Evolutionary conservation across 2,797 vertebrate genomes (phyloP).

Genomic region (Hemitrygon akajei): DNA sequence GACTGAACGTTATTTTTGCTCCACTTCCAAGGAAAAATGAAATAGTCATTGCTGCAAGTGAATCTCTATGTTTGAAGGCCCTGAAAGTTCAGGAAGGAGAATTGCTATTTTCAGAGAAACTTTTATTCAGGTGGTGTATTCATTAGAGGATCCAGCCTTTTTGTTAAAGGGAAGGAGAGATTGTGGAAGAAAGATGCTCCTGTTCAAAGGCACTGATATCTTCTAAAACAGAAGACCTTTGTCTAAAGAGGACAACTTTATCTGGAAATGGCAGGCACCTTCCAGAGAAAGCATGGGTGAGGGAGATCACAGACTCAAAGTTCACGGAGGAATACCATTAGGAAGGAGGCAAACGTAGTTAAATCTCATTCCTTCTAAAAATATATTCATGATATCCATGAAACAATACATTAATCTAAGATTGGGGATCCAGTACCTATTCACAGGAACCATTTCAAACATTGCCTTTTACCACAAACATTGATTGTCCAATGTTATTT

Average conservation of each 20-base stretch:
- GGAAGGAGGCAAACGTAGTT: neutral
- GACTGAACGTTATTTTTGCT: neutral
- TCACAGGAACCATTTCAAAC: neutral
- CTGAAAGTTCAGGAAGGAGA: neutral
- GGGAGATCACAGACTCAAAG: neutral
- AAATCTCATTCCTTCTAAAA: neutral
- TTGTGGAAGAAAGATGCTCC: neutral
- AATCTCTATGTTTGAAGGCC: neutral
- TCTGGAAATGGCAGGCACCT: neutral
- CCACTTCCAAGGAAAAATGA: neutral
- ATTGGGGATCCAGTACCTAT: neutral
- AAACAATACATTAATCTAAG: neutral
- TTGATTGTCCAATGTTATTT: neutral
- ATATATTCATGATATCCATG: neutral
- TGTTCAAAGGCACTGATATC: too few relatives aligned
- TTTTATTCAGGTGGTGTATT: neutral
- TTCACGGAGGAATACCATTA: neutral
- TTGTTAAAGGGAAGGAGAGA: neutral
- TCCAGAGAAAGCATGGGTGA: neutral
- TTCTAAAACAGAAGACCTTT: too few relatives aligned
- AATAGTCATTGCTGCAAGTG: neutral
- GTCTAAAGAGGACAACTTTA: neutral
- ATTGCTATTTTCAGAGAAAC: too few relatives aligned
- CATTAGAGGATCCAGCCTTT: neutral
- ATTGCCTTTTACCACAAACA: neutral